Evolutionary conservation across 2,888 invertebrate species (phyloP).

Genomic region (Geophilus truncorum): DNA sequence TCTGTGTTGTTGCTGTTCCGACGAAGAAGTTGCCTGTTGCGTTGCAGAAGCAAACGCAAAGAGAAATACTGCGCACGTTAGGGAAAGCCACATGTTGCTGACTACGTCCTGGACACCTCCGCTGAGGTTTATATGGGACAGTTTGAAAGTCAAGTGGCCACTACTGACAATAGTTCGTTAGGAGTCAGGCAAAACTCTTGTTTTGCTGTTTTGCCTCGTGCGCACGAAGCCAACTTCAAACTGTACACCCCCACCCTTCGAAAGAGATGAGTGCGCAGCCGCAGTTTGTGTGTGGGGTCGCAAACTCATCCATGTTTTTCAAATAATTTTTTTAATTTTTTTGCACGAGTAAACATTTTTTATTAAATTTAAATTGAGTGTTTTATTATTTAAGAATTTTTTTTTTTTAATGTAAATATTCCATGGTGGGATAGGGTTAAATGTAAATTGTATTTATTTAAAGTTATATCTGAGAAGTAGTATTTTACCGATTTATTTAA

Average conservation of each 20-base stretch:
- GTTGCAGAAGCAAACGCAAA: neutral
- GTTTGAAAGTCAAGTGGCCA: neutral
- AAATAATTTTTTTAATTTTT: neutral
- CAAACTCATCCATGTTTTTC: neutral
- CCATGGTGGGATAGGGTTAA: neutral
- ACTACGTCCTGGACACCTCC: neutral
- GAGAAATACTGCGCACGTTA: neutral
- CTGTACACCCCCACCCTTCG: neutral
- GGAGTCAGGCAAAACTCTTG: neutral
- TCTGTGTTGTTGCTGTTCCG: neutral
- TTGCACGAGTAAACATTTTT: neutral
- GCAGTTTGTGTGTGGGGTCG: neutral
- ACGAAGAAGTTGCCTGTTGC: neutral
- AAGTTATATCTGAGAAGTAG: too few relatives aligned
- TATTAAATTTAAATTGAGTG: neutral
- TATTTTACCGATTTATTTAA: too few relatives aligned
- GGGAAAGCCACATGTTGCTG: conserved; percentile 1
- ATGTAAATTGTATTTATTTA: too few relatives aligned
- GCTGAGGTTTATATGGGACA: neutral
- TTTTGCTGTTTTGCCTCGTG: neutral
- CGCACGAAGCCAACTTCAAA: neutral
- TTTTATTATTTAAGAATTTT: neutral
- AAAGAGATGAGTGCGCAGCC: conserved; percentile 2
- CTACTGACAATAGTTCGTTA: neutral
- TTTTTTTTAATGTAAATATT: neutral